Base-by-base conservation (phyloP, 2,113 vertebrate genomes). In the Myanophis thanlyinensis region DNA sequence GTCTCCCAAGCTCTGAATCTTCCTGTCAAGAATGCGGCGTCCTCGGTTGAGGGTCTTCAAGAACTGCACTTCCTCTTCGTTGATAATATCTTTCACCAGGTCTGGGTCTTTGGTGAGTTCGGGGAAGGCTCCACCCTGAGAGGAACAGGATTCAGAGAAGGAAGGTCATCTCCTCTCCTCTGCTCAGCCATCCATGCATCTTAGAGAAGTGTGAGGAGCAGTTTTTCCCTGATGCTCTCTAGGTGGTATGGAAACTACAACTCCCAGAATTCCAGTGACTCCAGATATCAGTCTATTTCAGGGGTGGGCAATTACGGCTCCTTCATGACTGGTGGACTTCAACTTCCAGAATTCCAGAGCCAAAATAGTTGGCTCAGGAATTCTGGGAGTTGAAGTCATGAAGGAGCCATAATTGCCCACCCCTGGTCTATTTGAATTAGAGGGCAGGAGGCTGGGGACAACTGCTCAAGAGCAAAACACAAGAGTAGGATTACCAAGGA, bases 41-140 rank as follows among this genome's bases (percentile, higher is more conserved):
- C 99, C 99, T 94, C 99, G 98, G 96, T 97, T 99, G 93, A 99
- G 98, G 0, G 99, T 99, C 97, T 99, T 99, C 87, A 99, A 98
- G 95, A 99, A 99, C 96, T 99, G 99, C 86, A 90, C 96, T 95
- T 99, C 99, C 89, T 99, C 99, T 94, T 99, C 99, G 88, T 99
- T 99, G 88, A 99, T 98, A 51, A 99, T 97, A 93, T 99, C 99
- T 94, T 99, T 99, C 91, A 99, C 99, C 98, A 98, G 97, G n/a
- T 99, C 99, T 3, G 99, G 99, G 93, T 99, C 99, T 96, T 99
- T 99, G 96, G 97, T 99, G 92, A 99, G 95, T 96, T 99, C 99
- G 2, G 99, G 99, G 96, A 99, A 99, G 1, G 99, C 99, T 44
- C 98, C 96, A 4, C 99, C 99, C 99, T 99, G 94, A 90, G 20